Conservation (phyloP, 2,797 vertebrate species). For the Sardinella longiceps region DNA sequence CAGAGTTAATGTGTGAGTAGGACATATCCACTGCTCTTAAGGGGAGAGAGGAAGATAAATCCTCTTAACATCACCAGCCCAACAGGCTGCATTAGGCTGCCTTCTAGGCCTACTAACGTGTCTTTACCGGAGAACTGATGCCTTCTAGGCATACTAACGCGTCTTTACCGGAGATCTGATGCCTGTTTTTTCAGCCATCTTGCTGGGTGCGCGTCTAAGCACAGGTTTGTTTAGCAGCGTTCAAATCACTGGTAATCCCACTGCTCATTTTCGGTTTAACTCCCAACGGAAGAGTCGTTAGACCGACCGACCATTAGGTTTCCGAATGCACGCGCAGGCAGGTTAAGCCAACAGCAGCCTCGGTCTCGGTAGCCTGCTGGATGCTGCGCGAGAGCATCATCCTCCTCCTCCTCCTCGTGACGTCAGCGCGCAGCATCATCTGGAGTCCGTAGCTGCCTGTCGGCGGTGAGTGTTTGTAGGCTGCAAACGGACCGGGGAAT, state of each 20-base stretch:
- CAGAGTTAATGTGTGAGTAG: neutral
- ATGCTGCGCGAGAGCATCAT: slow-evolving; percentile 67
- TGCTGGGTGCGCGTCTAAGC: neutral
- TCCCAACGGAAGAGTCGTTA: neutral
- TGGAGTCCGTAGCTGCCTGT: slow-evolving; percentile 50
- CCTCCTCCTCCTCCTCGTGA: slow-evolving; percentile 62
- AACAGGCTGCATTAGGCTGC: neutral
- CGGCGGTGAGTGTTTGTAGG: neutral
- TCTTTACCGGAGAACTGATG: neutral
- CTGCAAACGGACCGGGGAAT: neutral
- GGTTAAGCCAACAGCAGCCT: neutral
- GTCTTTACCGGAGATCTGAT: neutral
- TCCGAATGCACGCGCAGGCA: neutral
- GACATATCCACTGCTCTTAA: neutral
- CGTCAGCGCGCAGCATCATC: slow-evolving; percentile 81
- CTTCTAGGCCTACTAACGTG: no score
- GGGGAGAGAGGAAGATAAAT: neutral
- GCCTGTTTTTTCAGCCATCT: neutral
- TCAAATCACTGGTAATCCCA: neutral
- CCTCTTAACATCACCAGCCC: slow-evolving; percentile 2
- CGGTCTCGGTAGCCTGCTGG: no score
- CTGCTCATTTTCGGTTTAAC: neutral
- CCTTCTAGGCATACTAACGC: no score
- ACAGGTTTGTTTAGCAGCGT: slow-evolving; percentile 1
- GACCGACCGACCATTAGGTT: neutral